Evolutionary conservation across 2,113 vertebrate species (phyloP).

Genomic region (Bubo blakistoni): DNA sequence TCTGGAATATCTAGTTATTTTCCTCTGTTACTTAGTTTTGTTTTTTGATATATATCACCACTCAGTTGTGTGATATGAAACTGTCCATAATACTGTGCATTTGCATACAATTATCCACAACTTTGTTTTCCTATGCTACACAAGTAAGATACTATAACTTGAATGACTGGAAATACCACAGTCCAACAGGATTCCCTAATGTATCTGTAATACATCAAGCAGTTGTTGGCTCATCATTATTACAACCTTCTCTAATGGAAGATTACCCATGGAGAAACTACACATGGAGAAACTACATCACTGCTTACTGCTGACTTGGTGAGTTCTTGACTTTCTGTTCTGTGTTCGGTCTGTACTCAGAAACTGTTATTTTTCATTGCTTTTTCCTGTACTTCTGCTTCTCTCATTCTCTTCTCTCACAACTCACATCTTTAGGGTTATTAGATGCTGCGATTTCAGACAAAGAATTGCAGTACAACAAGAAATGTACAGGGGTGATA

Average conservation of each 20-base stretch:
- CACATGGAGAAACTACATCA: neutral
- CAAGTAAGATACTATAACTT: neutral
- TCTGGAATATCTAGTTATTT: neutral
- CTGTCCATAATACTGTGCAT: neutral
- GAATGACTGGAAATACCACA: constrained; percentile 29
- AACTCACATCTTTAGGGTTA: neutral
- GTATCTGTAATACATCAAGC: neutral
- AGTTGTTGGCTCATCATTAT: neutral
- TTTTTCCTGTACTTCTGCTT: neutral
- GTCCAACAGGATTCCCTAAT: constrained; percentile 17
- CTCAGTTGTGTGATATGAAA: neutral
- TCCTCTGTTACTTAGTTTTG: neutral
- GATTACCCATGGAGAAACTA: neutral
- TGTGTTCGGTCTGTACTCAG: neutral
- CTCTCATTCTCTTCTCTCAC: neutral
- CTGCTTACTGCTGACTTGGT: neutral
- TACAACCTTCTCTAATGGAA: neutral
- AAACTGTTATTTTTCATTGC: neutral
- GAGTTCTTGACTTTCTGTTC: neutral
- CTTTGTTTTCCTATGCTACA: neutral
- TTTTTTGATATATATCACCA: neutral
- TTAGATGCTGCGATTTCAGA: neutral
- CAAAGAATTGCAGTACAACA: neutral
- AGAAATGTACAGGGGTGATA: neutral
- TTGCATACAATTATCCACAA: neutral